Evolutionary conservation across 2,888 invertebrate genomes (phyloP).

Genomic region (Cremastinae sp.): DNA sequence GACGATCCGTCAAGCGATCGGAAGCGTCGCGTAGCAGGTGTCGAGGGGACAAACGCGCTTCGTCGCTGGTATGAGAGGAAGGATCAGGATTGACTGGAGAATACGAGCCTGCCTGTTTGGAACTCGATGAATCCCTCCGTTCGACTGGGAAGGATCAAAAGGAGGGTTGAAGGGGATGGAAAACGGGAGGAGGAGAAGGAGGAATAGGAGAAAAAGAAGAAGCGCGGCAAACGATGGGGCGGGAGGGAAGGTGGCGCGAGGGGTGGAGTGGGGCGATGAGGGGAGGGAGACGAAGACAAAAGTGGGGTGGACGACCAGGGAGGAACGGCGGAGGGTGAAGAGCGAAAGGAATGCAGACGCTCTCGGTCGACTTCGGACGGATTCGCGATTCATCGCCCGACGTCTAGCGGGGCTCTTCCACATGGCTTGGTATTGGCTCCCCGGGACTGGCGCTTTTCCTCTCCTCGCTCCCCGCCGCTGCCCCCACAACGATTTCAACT

Average conservation of each 20-base stretch:
- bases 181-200: conserved; percentile 32
- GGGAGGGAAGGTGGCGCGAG: conserved; percentile 51
- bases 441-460: conserved; percentile 70
- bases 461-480: too few relatives aligned
- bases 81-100: conserved; percentile 53
- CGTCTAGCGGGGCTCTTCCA: conserved; percentile 75
- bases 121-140: conserved; percentile 21
- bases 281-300: conserved; percentile 18
- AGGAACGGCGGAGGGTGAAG: conserved; percentile 50
- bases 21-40: too few relatives aligned
- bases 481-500: too few relatives aligned
- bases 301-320: conserved; percentile 33
- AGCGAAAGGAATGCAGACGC: conserved; percentile 63
- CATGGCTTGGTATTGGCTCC: conserved; percentile 80
- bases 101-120: not conserved
- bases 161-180: not conserved
- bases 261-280: conserved; percentile 17
- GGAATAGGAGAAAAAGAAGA: conserved; percentile 7
- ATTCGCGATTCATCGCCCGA: conserved; percentile 75
- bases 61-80: conserved; percentile 51
- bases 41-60: conserved; percentile 50
- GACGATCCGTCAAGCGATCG: too few relatives aligned
- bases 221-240: conserved; percentile 16
- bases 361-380: conserved; percentile 72
- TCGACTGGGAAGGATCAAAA: conserved; percentile 44